Evolutionary conservation across 2,888 invertebrate genomes (phyloP), one percentile per base, ranked within the genome.

Genomic region (Trachelus troglodyta): DNA sequence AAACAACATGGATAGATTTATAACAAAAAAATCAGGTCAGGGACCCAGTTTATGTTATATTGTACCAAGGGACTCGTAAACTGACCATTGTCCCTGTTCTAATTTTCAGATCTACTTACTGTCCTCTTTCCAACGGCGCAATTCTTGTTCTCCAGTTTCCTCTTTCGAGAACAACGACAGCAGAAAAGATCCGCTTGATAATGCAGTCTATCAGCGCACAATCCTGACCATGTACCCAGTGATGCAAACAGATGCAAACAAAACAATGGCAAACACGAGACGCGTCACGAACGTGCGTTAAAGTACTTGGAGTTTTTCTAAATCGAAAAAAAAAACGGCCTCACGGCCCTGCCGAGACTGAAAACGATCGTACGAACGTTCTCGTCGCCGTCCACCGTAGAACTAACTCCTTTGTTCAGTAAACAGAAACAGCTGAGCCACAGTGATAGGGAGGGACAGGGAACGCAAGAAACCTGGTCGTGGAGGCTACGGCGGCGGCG

Each of bases 351-450:
- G 56, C 56, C 56, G 56, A 56, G 56, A 56, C 23, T 56, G 56
- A 56, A 2, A 56, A 56, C 56, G 37, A 74, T 30, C 86, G 81
- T 81, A 81, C 81, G 79, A 81, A 81, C 77, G 83, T 76, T 81
- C 83, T 81, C 84, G 83, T 84, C 86, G 85, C 87, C 83, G 88
- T 87, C 83, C 84, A 83, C 84, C 86, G 85, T 85, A 84, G 84
- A 82, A 86, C 89, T 87, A 86, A 82, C 86, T 89, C 89, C 90
- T 90, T 90, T 90, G 90, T 90, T 90, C 90, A 89, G 90, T 90
- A 90, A 90, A 90, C 90, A 90, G 90, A 90, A 90, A 90, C 90
- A 90, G 90, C 90, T 90, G 90, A 89, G 90, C 85, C 82, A 83
- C 80, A 56, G 56, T 9, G 40, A 23, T 23, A 0, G 6, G 15